Conservation (phyloP, 2,797 vertebrate genomes). For the Meda fulgida region DNA sequence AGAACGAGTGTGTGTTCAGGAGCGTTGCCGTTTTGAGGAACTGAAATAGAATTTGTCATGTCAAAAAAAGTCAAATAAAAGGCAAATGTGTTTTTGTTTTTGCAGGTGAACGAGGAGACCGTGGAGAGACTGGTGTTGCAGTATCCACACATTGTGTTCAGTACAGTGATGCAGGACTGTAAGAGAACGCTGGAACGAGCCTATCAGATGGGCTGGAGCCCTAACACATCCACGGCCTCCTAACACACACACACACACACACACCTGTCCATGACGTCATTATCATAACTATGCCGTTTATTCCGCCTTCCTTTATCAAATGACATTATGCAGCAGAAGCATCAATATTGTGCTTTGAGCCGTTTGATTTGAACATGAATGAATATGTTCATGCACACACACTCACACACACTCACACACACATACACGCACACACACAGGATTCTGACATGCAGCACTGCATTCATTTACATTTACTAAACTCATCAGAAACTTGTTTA, state of each 20-base stretch:
- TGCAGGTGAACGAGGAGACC: conserved; percentile 93
- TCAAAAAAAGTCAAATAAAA: neutral
- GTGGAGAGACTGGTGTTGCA: conserved; percentile 96
- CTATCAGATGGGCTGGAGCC: conserved; percentile 99
- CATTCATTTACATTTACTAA: neutral
- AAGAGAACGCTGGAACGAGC: conserved; percentile 98
- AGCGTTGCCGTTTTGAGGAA: no score
- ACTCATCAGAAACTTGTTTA: neutral
- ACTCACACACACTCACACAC: neutral
- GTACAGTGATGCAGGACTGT: conserved; percentile 98
- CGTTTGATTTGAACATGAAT: conserved; percentile 11
- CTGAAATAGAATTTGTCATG: neutral
- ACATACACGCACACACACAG: neutral
- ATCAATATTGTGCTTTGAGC: conserved; percentile 30
- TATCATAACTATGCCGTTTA: conserved; percentile 41
- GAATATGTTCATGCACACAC: conserved; percentile 7
- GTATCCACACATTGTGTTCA: conserved; percentile 97
- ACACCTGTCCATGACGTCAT: conserved; percentile 35
- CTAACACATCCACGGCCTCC: conserved; percentile 88
- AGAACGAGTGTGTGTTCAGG: no score
- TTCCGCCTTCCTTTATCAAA: conserved; percentile 50
- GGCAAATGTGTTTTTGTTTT: conserved; percentile 14
- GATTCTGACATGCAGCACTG: neutral
- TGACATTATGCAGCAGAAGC: conserved; percentile 42
- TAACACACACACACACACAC: conserved; percentile 72